Base-by-base conservation (phyloP, 2,113 vertebrate genomes). In the Chunga burmeisteri region DNA sequence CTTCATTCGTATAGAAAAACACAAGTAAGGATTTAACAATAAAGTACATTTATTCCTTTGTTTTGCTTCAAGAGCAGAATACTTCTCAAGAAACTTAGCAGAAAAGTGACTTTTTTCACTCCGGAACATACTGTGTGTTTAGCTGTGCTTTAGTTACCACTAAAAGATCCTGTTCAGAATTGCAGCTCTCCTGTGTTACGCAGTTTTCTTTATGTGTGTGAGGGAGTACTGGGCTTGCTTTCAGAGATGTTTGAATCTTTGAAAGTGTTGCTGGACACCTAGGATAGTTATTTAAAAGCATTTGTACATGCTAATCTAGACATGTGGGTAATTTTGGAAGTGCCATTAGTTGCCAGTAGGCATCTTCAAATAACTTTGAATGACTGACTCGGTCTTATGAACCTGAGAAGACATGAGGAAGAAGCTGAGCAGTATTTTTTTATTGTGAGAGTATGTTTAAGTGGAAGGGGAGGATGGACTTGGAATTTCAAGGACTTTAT, bases 321-420 rank as follows among this genome's bases (percentile, higher is more conserved):
- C 17, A 20, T 0, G 1, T 15, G n/a, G 20, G 11, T 80, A 44
- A 36, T 65, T 65, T 47, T 11, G 4, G 1, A 0, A 66, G 21
- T 81, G 30, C 38, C 2, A 2, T 58, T 84, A 38, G 13, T 15
- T 86, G 30, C 50, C 19, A 36, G 34, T 52, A 59, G 55, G 25
- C 61, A 82, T 90, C 29, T 65, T 85, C 29, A 67, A 1, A 13
- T 89, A 49, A 42, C 17, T 83, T 56, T 3, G 26, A 19, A 22
- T 70, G 7, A 47, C 5, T 42, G 7, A 19, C 29, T 71, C 14
- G 38, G 32, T 46, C 52, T 6, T 75, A 1, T 40, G 44, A 77
- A 6, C 22, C 12, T 2, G 3, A 80, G n/a, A 88, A 86, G 22
- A 92, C 77, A 79, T 10, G 7, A 67, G 17, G 34, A 58, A 62